A percentile compares a stretch with the other conserved stretches of the same genome.
phyloP scores from a whole-genome alignment of 2,797 vertebrate species.

The Parauchenoglanis punctatus region DNA sequence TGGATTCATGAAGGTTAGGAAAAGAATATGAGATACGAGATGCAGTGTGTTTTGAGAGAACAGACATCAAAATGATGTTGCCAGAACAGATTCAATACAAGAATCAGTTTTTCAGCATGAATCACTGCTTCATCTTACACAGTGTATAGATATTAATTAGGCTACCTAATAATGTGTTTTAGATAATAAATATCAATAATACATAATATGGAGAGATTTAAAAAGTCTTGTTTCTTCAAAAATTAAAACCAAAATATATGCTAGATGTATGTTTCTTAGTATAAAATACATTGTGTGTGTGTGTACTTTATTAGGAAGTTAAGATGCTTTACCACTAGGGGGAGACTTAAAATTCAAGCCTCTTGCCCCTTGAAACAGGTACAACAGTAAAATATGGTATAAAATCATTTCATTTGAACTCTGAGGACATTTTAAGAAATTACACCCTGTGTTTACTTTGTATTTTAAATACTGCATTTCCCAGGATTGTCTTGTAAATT shows the following conservation, averaged over 20 bases:
- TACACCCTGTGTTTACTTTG: background rate
- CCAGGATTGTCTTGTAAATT: background rate
- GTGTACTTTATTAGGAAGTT: background rate
- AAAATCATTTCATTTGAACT: background rate
- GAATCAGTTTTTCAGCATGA: background rate
- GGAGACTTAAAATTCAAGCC: background rate
- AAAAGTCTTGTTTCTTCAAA: background rate
- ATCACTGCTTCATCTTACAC: background rate
- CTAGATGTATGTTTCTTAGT: background rate
- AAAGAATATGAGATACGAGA: background rate
- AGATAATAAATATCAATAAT: background rate
- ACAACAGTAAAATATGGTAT: background rate
- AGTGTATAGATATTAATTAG: background rate
- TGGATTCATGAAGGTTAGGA: background rate
- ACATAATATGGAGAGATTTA: background rate
- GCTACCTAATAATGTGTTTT: background rate
- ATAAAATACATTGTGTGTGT: background rate
- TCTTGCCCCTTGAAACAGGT: background rate
- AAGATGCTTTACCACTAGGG: background rate
- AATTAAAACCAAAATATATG: background rate
- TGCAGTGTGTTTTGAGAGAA: background rate
- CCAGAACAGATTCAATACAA: background rate
- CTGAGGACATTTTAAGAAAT: background rate
- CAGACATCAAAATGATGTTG: background rate
- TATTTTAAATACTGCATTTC: background rate